Evolutionary conservation across 2,797 vertebrate genomes (phyloP), one percentile per base, ranked within the genome.

Genomic region (Cuniculus paca): DNA sequence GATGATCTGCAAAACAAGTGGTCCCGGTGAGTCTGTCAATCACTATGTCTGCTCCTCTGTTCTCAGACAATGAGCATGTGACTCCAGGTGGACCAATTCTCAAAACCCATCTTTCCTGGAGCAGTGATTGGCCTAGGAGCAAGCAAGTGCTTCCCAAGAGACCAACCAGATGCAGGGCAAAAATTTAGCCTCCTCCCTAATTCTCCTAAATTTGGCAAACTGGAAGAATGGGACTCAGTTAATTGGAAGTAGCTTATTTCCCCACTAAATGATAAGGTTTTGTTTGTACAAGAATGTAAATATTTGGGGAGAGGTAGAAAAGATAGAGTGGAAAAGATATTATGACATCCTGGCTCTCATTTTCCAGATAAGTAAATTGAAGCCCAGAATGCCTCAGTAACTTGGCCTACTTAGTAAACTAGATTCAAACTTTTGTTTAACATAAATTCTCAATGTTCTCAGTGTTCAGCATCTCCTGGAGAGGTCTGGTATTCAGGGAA

Each of bases 291-390:
- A 56, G 39, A 17, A 58, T 77, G 34, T 39, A 34, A 68, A 2
- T 70, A 54, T 86, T 86, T 80, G 31, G 58, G 61, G 36, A 74
- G 9, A 28, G 52, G 39, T 7, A 26, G 45, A 83, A 1, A 87
- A 91, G 34, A 79, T 24, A 5, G 19, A 19, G n/a, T 10, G 2
- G 31, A 6, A 79, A 72, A 82, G 65, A 63, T 6, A 50, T 3
- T 54, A 10, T 24, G 24, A 22, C 2, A 5, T 93, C 78, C 20
- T 79, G 34, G 19, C 74, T 78, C 28, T 45, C 42, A 45, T 54
- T 54, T 95, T 95, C 34, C 31, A 80, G 61, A 72, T 60, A 34
- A 89, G 75, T 89, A 81, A 75, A 87, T 19, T 50, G 26, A 91
- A 91, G 28, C 11, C 48, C 36, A 70, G 63, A 81, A 89, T 83